Percentiles rank a stretch among this genome's conserved stretches.
phyloP scores from a whole-genome alignment of 2,797 vertebrate species.

The Helicolenus hilgendorfi region DNA sequence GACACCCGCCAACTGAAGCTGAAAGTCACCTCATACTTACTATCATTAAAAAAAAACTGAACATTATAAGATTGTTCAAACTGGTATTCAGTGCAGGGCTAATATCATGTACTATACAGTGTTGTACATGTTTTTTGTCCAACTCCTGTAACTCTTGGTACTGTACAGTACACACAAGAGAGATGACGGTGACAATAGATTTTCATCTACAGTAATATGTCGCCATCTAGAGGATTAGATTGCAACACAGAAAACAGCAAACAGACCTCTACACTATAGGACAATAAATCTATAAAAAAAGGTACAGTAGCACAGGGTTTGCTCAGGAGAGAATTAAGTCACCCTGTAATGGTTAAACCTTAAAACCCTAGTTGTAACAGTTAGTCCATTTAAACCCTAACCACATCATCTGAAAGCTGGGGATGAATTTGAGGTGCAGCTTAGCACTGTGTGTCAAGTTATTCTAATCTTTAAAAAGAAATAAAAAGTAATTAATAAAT shows the following conservation, averaged over 20 bases:
- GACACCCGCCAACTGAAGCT: not conserved
- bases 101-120: not conserved
- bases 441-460: no score
- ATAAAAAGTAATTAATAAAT: no score
- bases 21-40: not conserved
- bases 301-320: not conserved
- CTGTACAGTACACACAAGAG: not conserved
- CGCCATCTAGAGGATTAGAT: constrained; percentile 63
- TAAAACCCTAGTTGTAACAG: no score
- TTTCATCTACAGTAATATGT: not conserved
- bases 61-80: not conserved
- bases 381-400: no score
- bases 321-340: not conserved
- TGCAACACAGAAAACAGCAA: not conserved
- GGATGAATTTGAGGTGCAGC: no score
- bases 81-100: not conserved
- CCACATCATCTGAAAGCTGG: no score
- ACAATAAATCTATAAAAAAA: not conserved
- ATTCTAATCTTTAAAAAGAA: no score
- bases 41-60: not conserved
- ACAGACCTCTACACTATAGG: not conserved
- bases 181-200: not conserved
- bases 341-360: not conserved
- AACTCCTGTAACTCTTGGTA: not conserved
- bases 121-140: not conserved